These are phyloP conservation scores for Catharus minimus DNA, from an alignment of 2,113 vertebrate species.

Conservation along the genomic window DNA sequence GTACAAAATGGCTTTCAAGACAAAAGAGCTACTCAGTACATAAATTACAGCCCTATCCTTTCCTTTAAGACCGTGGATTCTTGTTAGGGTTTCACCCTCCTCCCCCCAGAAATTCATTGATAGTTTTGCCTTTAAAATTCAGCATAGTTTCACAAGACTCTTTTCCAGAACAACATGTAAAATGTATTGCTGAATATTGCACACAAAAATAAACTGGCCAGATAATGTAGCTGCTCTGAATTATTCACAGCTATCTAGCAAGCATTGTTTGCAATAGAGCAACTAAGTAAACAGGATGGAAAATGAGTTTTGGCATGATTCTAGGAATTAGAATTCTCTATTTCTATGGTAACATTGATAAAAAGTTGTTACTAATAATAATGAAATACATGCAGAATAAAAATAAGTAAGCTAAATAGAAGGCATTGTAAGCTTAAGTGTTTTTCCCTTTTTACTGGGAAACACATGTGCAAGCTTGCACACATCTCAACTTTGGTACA, in stretches of 20 bases:
- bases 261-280: background rate
- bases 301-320: slow-evolving; percentile 14
- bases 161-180: background rate
- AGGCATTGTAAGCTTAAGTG: background rate
- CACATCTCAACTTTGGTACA: background rate
- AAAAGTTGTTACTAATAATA: background rate
- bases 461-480: background rate
- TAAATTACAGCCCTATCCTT: background rate
- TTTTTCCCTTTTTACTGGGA: background rate
- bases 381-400: background rate
- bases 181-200: background rate
- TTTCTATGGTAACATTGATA: slow-evolving; percentile 24
- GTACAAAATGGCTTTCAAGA: background rate
- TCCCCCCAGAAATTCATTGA: background rate
- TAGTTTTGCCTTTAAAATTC: background rate
- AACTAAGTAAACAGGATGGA: background rate
- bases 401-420: background rate
- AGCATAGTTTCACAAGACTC: background rate
- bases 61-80: background rate
- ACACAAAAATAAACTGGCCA: background rate
- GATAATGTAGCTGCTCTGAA: background rate
- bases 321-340: background rate
- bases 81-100: background rate
- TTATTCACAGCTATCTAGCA: background rate
- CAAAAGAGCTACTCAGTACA: background rate